Conservation (phyloP, 2,797 vertebrate genomes). For the Pseudochirops corinnae region DNA sequence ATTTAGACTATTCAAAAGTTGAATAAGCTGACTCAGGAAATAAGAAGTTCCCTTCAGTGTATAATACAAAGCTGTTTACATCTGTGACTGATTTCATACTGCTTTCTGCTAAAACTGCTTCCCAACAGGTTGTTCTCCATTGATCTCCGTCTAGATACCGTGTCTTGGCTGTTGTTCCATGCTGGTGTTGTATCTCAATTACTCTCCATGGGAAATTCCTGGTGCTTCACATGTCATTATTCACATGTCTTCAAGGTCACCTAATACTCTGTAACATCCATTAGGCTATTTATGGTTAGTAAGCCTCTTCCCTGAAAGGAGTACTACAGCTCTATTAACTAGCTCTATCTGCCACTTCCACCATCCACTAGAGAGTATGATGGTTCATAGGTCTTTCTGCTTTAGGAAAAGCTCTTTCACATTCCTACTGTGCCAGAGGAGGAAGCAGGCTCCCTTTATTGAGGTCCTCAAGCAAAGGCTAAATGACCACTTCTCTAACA, state of each 20-base stretch:
- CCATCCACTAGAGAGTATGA: neutral
- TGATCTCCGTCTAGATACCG: neutral
- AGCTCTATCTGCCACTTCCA: neutral
- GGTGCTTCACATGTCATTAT: neutral
- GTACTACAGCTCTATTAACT: neutral
- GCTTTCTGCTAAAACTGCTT: neutral
- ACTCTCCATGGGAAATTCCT: neutral
- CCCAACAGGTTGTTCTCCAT: neutral
- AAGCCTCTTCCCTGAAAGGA: neutral
- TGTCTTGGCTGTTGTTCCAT: neutral
- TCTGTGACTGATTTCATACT: neutral
- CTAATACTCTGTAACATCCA: neutral
- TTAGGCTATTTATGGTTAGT: neutral
- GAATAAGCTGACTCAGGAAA: neutral
- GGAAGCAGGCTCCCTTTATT: neutral
- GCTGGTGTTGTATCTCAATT: neutral
- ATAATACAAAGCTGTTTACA: neutral
- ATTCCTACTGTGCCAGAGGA: neutral
- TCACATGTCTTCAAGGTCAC: neutral
- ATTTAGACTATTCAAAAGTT: neutral
- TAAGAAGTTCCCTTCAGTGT: neutral
- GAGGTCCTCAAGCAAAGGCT: neutral
- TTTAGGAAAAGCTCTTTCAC: neutral
- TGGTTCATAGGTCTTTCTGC: neutral
- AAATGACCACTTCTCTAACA: neutral